Percentiles rank a stretch among this genome's conserved stretches.
Evolutionary conservation across 1,140 invertebrate species (phyloP).

Genomic region (Hyles vespertilio): DNA sequence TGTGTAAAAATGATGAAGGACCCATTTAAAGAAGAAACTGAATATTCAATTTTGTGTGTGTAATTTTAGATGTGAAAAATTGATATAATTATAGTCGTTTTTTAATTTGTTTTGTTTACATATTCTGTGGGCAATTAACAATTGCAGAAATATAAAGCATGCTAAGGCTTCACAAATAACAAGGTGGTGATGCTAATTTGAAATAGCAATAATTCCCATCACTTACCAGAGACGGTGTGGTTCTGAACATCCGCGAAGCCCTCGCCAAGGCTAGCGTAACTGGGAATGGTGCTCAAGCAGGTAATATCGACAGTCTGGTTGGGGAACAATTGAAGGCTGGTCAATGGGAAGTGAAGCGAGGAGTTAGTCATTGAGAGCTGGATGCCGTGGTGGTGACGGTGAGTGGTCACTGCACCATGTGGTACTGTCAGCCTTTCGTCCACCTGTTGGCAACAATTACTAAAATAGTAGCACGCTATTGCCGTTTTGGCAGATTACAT

Average conservation of each 20-base stretch:
- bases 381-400: conserved; percentile 56
- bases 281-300: conserved; percentile 84
- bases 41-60: no score
- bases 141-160: no score
- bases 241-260: conserved; percentile 82
- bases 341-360: conserved; percentile 79
- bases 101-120: conserved; percentile 52
- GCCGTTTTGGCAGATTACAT: no score
- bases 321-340: conserved; percentile 78
- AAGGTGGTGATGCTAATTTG: no score
- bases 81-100: background rate
- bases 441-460: conserved; percentile 37
- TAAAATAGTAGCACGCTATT: no score
- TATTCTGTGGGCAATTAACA: no score
- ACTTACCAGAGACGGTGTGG: conserved; percentile 80
- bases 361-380: conserved; percentile 60
- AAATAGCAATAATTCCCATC: conserved; percentile 10
- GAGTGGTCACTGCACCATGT: conserved; percentile 48
- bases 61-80: no score
- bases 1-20: no score
- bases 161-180: no score
- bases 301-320: conserved; percentile 82
- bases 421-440: conserved; percentile 63
- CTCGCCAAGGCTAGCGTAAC: conserved; percentile 78
- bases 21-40: no score